Evolutionary conservation across 2,113 vertebrate genomes (phyloP), one percentile per base, ranked within the genome.

Genomic region (Ammospiza caudacuta): DNA sequence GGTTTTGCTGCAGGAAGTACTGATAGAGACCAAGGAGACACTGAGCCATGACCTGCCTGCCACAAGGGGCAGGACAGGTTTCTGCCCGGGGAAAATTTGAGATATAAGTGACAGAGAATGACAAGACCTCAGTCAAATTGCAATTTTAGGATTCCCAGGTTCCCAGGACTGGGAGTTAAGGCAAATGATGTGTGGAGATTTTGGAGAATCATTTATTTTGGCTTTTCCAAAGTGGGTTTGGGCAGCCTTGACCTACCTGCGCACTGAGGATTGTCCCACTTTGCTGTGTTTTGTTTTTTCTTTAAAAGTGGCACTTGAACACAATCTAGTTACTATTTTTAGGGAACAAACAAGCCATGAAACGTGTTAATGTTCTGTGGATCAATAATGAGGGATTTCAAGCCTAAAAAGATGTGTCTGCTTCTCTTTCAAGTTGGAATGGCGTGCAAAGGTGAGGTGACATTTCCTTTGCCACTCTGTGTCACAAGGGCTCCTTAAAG

Each of bases 311-410:
- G 10, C 63, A 17, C 13, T 87, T 69, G 43, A 82, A 64, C 75
- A 92, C 72, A 70, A 57, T 47, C 55, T 41, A 15, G 52, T 87
- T 84, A 17, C 58, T 93, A 39, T 79, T 90, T 92, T 78, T 74
- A 69, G 18, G 41, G 51, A 90, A 57, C 62, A 82, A 93, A 95
- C 62, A 67, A 82, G 59, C 66, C 33, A 15, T 87, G 76, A 92
- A 96, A 77, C 39, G 14, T 11, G 0, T n/a, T 74, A 44, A 46
- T 79, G 47, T 75, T 82, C 57, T 2, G 1, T 74, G 70, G 91
- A 84, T 95, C 80, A 43, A 83, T 83, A 82, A 74, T 39, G 66
- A 80, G 68, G 52, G 79, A 79, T 82, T 77, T 90, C 79, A 94
- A 70, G 78, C 78, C 66, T 81, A 29, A 83, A 87, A 94, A 37